A percentile compares a stretch with the other conserved stretches of the same genome.
Evolutionary conservation across 2,113 vertebrate genomes (phyloP).

Genomic region (Perca flavescens): DNA sequence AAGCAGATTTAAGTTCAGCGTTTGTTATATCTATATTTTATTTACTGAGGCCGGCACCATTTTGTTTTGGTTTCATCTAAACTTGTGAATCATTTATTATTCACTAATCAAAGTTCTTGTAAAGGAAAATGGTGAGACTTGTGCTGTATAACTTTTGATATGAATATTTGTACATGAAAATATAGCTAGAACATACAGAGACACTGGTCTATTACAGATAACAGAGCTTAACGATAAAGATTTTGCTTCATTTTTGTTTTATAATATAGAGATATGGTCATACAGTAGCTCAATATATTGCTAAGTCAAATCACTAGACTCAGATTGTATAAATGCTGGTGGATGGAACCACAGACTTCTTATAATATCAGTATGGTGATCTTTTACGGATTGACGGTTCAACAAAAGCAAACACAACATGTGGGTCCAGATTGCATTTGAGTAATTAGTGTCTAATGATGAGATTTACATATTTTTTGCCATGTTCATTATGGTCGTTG

Average conservation of each 20-base stretch:
- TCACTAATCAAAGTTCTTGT: constrained; percentile 85
- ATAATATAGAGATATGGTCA: constrained; percentile 75
- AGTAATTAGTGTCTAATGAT: constrained; percentile 73
- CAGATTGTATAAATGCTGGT: constrained; percentile 80
- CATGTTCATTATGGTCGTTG: constrained; percentile 78
- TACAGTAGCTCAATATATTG: constrained; percentile 75
- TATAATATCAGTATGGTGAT: constrained; percentile 53
- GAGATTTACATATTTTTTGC: constrained; percentile 74
- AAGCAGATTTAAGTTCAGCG: constrained; percentile 80
- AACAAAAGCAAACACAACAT: constrained; percentile 50
- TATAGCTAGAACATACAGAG: constrained; percentile 83
- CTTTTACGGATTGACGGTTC: constrained; percentile 50
- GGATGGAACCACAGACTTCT: constrained; percentile 74
- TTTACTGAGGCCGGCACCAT: constrained; percentile 76
- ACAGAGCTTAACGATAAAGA: constrained; percentile 73
- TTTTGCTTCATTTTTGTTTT: constrained; percentile 70
- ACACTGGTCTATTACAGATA: constrained; percentile 79
- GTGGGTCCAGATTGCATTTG: constrained; percentile 70
- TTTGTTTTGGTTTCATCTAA: constrained; percentile 75
- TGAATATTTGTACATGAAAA: constrained; percentile 88
- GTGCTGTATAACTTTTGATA: constrained; percentile 88
- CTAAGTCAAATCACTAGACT: constrained; percentile 73
- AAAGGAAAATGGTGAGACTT: constrained; percentile 87
- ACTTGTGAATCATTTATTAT: constrained; percentile 84
- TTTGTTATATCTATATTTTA: constrained; percentile 75